Conservation (phyloP, 2,113 vertebrate species). For the Pseudorhombus dupliciocellatus region DNA sequence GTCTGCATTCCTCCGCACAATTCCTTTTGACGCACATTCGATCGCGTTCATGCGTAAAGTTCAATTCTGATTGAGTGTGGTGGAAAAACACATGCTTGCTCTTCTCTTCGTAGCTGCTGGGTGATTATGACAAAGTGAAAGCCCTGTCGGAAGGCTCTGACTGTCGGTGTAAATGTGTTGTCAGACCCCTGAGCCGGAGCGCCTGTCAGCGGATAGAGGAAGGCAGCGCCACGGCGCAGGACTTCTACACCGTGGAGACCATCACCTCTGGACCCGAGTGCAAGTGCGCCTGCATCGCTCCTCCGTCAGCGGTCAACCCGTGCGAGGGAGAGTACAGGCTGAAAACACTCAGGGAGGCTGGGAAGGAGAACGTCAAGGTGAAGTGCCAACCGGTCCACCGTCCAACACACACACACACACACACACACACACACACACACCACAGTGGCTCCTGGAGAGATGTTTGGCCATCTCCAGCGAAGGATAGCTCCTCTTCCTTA, state of each 20-base stretch:
- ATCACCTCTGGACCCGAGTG: constrained; percentile 90
- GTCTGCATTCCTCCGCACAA: neutral
- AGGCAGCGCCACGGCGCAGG: constrained; percentile 79
- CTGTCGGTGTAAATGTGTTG: constrained; percentile 96
- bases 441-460: neutral
- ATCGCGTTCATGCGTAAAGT: constrained; percentile 1
- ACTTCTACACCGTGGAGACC: constrained; percentile 93
- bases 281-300: constrained; percentile 94
- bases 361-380: constrained; percentile 90
- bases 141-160: constrained; percentile 93
- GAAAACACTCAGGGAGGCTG: constrained; percentile 87
- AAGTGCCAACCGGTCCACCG: constrained; percentile 24
- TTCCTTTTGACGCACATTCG: neutral
- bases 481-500: neutral
- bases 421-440: neutral
- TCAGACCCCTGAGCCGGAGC: constrained; percentile 89
- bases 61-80: constrained; percentile 31
- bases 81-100: constrained; percentile 73
- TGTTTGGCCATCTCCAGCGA: neutral
- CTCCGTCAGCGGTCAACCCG: constrained; percentile 91
- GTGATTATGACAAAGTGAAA: constrained; percentile 97
- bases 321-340: constrained; percentile 91
- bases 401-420: neutral
- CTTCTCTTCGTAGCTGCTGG: constrained; percentile 88
- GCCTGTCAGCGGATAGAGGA: constrained; percentile 87